Evolutionary conservation across 2,113 vertebrate species (phyloP).

Genomic region (Setophaga coronata): DNA sequence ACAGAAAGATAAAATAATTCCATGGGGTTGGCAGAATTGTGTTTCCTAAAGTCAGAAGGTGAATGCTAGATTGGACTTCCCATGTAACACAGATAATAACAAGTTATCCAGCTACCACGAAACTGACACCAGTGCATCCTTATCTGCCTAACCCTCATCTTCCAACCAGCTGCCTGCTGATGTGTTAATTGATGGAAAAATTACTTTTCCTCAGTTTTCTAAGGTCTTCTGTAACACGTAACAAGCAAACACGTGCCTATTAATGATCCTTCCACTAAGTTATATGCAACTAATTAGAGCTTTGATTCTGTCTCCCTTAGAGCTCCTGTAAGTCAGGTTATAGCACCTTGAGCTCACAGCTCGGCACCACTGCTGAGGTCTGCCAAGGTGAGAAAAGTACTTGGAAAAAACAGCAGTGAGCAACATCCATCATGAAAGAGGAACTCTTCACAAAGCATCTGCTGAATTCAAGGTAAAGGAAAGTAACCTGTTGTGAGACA

Average conservation of each 20-base stretch:
- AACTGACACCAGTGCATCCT: neutral
- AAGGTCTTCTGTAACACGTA: neutral
- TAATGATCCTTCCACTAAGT: neutral
- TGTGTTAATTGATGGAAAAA: neutral
- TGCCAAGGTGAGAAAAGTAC: neutral
- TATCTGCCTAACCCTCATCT: neutral
- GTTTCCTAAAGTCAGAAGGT: neutral
- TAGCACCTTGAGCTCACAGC: neutral
- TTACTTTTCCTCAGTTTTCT: neutral
- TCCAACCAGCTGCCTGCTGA: neutral
- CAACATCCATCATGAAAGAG: neutral
- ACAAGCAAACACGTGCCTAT: neutral
- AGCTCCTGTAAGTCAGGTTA: neutral
- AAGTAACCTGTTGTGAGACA: neutral
- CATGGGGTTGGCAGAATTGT: neutral
- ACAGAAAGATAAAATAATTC: neutral
- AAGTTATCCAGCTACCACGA: neutral
- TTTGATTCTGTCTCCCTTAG: neutral
- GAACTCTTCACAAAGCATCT: neutral
- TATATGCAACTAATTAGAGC: neutral
- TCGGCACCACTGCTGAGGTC: neutral
- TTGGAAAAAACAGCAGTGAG: neutral
- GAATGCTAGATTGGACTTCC: neutral
- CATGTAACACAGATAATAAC: neutral
- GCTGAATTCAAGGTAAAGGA: neutral